Base-by-base conservation (phyloP, 2,113 vertebrate species). In the Pelodiscus sinensis region DNA sequence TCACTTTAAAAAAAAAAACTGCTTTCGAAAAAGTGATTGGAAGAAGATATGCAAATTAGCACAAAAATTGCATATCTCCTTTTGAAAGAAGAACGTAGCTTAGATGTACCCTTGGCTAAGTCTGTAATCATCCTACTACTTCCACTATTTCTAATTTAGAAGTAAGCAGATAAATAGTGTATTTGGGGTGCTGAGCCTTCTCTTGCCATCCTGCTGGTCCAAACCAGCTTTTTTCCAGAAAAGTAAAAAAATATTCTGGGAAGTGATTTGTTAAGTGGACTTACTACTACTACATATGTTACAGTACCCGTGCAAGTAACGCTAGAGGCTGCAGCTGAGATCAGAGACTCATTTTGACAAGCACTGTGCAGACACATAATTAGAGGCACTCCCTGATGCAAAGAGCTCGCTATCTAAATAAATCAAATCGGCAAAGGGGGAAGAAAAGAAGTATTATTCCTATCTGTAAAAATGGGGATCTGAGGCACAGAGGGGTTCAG, bases 51-150 rank as follows among this genome's bases (percentile, higher is more conserved):
- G 44, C 44, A 44, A 5, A 44, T 44, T 44, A 44, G 44, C 44
- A 44, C 44, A 44, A 44, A 44, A 44, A 44, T 44, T 44, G 44
- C 44, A 44, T 44, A 44, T 44, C 44, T 44, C 44, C 44, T 44
- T 44, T 44, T 6, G 44, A 44, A 44, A 44, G 44, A 44, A 44
- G 44, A 44, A 44, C 44, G 44, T 44, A 44, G 44, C 7, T 6
- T 44, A 44, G 44, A 44, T 44, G 44, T 44, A 44, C 44, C 44
- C 44, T 44, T 44, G 44, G 44, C 82, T 92, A 54, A 95, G 85
- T 81, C 93, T 96, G 4, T 95, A 96, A 94, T 96, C 92, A 92
- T 93, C 65, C 27, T 55, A 18, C 90, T 92, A 55, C 90, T 94
- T 95, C 87, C 92, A 77, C 93, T 95, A 56, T 91, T 84, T 80